Evolutionary conservation across 2,113 vertebrate genomes (phyloP), one percentile per base, ranked within the genome.

Genomic region (Castor canadensis): DNA sequence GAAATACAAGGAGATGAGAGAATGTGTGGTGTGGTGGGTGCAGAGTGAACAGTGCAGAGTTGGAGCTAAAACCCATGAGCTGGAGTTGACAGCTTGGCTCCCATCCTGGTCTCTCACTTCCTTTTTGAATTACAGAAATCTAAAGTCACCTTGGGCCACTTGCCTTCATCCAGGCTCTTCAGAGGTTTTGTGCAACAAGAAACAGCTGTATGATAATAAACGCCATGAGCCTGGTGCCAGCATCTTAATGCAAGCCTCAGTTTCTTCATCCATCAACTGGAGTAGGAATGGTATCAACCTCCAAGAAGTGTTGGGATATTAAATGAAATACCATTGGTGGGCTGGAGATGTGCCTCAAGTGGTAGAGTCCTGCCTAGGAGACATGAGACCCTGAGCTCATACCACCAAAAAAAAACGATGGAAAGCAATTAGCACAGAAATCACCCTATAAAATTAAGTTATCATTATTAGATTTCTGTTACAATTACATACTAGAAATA

Each of bases 1-100:
- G 77, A 60, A 83, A 60, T 15, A 6, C 73, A 79, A 45, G 45
- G 38, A 86, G 56, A 75, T 15, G 19, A 0, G 60, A 71, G 7
- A 60, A 28, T 16, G 17, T 19, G 35, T n/a, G 5, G 28, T 0
- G 11, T 3, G 35, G 26, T 24, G 3, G 3, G 43, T n/a, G 2
- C 38, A 5, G 62, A 35, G 20, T 13, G 10, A 73, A 10, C 6
- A 7, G 2, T 20, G 26, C 35, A 17, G 11, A 12, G 10, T 15
- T 72, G 5, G 3, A 2, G 28, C 12, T 66, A 28, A 73, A 67
- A 54, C 58, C n/a, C 60, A 7, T 5, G 3, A 17, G 52, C 58
- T 62, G 45, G 38, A 16, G 2, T 10, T 38, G 45, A 17, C 62
- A 26, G 54, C 43, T n/a, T 67, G 30, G 3, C 67, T 83, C 60